A percentile compares a stretch with the other conserved stretches of the same genome.
These are phyloP conservation scores for Agonum fuliginosum DNA, from an alignment of 2,888 invertebrate genomes.

Conservation along the genomic window DNA sequence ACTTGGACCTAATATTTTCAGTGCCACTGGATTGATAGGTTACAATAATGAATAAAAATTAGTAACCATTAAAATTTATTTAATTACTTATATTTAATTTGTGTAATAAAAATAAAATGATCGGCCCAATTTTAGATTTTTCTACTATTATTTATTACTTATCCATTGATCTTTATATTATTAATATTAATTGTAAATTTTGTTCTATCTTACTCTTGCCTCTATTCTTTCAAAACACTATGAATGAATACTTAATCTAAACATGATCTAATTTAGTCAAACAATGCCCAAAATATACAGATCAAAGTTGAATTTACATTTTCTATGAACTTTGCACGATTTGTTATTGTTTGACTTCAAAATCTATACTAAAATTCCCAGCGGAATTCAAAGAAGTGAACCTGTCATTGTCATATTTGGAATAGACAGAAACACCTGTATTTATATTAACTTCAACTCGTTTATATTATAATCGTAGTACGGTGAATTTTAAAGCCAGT, in stretches of 20 bases:
- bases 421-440: conserved; percentile 11
- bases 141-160: too few relatives aligned
- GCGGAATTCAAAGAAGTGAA: conserved; percentile 7
- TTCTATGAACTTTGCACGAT: not conserved
- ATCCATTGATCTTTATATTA: too few relatives aligned
- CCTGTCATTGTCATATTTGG: conserved; percentile 15
- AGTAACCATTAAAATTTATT: too few relatives aligned
- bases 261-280: not conserved
- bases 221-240: too few relatives aligned
- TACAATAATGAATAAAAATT: too few relatives aligned
- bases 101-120: too few relatives aligned
- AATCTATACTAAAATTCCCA: not conserved
- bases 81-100: too few relatives aligned
- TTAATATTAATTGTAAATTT: too few relatives aligned
- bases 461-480: conserved; percentile 8
- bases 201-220: too few relatives aligned
- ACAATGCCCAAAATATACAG: not conserved
- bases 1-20: too few relatives aligned
- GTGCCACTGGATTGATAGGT: too few relatives aligned
- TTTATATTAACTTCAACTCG: conserved; percentile 4
- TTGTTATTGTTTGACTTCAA: conserved; percentile 15
- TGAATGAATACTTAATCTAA: not conserved
- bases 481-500: conserved; percentile 27
- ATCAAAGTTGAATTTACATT: conserved; percentile 1
- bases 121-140: too few relatives aligned